Percentiles rank a stretch among this genome's conserved stretches.
These are phyloP conservation scores for Caranx melampygus DNA, from an alignment of 2,113 vertebrate genomes.

Conservation along the genomic window DNA sequence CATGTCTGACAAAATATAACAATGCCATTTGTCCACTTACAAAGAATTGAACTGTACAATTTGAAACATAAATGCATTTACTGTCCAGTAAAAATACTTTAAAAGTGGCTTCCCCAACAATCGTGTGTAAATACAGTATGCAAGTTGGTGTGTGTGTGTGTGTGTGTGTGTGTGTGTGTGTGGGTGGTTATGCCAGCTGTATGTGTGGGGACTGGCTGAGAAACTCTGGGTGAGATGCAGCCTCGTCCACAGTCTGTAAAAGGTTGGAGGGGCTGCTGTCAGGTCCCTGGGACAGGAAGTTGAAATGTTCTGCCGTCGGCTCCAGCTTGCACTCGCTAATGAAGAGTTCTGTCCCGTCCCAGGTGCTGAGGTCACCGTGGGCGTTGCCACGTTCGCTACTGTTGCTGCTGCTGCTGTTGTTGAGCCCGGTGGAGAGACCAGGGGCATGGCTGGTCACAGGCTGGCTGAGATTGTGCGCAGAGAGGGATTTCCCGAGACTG, in stretches of 20 bases:
- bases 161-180: conserved; percentile 41
- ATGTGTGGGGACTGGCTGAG: conserved; percentile 88
- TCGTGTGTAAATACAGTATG: conserved; percentile 38
- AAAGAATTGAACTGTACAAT: conserved; percentile 47
- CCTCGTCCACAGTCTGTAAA: conserved; percentile 89
- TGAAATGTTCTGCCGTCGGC: conserved; percentile 84
- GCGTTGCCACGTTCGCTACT: conserved; percentile 87
- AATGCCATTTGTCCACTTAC: conserved; percentile 19
- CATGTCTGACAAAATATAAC: conserved; percentile 43
- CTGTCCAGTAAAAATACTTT: conserved; percentile 48
- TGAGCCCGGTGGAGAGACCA: conserved; percentile 82
- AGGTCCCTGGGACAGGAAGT: conserved; percentile 80
- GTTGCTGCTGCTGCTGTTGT: conserved; percentile 84
- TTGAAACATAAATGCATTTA: conserved; percentile 35
- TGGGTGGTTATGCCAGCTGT: conserved; percentile 87
- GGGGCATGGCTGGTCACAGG: conserved; percentile 86
- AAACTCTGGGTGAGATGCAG: conserved; percentile 85
- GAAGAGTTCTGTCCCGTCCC: conserved; percentile 92
- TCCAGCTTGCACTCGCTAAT: conserved; percentile 90
- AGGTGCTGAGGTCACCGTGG: conserved; percentile 81
- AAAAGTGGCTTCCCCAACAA: conserved; percentile 46
- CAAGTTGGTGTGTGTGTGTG: conserved; percentile 25
- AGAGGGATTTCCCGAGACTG: conserved; percentile 91
- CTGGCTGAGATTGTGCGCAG: conserved; percentile 93
- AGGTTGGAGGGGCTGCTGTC: conserved; percentile 85